Percentiles rank a stretch among this genome's conserved stretches.
These are phyloP conservation scores for Trichomalopsis sarcophagae DNA, from an alignment of 1,140 invertebrate species.

Conservation along the genomic window DNA sequence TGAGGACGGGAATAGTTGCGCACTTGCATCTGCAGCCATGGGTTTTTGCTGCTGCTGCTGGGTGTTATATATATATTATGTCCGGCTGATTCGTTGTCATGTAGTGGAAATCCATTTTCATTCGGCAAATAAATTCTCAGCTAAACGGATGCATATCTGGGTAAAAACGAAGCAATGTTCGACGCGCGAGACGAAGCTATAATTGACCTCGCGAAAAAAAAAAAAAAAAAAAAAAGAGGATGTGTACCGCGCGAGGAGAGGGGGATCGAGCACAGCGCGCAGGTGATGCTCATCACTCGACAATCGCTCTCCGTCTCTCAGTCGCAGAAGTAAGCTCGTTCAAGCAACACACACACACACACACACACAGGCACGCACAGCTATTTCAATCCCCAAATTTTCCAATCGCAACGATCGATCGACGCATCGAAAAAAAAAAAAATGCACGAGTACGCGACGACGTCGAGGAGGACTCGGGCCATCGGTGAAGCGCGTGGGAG, in stretches of 20 bases:
- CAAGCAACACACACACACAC: background rate
- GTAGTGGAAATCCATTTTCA: background rate
- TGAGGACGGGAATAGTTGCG: background rate
- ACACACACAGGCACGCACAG: no score
- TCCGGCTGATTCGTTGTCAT: background rate
- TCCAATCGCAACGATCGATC: no score
- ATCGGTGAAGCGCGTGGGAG: conserved; percentile 61
- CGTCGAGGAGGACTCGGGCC: background rate
- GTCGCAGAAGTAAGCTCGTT: conserved; percentile 5
- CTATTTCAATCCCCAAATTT: no score
- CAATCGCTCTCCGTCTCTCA: background rate
- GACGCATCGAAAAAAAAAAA: background rate
- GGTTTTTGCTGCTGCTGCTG: background rate
- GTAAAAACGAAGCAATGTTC: no score
- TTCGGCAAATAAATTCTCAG: no score
- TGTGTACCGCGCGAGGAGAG: background rate
- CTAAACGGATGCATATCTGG: no score
- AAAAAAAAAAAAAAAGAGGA: background rate
- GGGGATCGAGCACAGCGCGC: background rate
- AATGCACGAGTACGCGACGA: background rate
- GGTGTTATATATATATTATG: no score
- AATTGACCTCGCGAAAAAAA: background rate
- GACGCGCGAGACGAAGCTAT: no score
- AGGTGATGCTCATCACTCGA: conserved; percentile 13
- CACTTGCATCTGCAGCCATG: background rate